Conservation (phyloP, 2,113 vertebrate genomes). For the Sapajus apella region DNA sequence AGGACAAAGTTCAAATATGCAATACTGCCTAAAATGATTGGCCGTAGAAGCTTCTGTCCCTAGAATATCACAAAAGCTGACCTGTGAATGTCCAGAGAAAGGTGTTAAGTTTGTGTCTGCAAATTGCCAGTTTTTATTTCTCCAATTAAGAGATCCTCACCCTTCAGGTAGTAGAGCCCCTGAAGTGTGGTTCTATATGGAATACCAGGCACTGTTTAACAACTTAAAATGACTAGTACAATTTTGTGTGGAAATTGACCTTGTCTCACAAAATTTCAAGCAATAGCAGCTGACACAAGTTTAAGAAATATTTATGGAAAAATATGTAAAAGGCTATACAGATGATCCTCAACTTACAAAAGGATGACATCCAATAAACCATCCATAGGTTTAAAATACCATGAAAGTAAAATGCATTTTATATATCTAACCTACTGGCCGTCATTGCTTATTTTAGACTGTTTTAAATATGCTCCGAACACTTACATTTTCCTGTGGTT, state of each 20-base stretch:
- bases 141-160: slow-evolving; percentile 23
- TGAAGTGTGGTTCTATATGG: not conserved
- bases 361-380: not conserved
- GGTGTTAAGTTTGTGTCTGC: not conserved
- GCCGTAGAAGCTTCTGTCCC: not conserved
- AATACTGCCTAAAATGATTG: not conserved
- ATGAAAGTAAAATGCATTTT: not conserved
- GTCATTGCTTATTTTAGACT: not conserved
- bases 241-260: not conserved
- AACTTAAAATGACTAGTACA: slow-evolving; percentile 12
- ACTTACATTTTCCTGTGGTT: not conserved
- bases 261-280: slow-evolving; percentile 30
- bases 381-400: not conserved
- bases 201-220: slow-evolving; percentile 1
- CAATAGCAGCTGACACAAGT: not conserved
- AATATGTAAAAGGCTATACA: not conserved
- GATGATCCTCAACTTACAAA: not conserved
- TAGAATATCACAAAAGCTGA: slow-evolving; percentile 9
- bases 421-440: not conserved
- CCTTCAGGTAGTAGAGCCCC: not conserved
- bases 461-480: not conserved
- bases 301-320: slow-evolving; percentile 18
- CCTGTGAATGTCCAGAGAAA: not conserved
- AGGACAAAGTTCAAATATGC: not conserved
- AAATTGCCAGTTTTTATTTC: slow-evolving; percentile 10